phyloP scores from a whole-genome alignment of 2,797 vertebrate species.

The Discoglossus pictus region DNA sequence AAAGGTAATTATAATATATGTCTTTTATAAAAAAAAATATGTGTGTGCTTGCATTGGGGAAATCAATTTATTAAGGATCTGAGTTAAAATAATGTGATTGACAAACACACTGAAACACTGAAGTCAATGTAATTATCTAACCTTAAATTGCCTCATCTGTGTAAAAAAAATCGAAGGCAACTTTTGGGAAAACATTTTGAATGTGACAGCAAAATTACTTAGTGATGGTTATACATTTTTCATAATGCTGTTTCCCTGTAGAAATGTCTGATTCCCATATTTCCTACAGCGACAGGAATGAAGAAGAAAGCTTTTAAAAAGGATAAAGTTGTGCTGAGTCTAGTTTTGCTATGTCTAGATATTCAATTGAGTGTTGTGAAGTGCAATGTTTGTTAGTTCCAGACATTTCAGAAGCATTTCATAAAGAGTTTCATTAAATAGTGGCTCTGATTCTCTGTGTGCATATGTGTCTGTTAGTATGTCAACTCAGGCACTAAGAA shows the following conservation, averaged over 20 bases:
- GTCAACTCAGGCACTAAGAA: conserved; percentile 61
- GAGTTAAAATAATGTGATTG: conserved; percentile 33
- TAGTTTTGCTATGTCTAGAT: conserved; percentile 61
- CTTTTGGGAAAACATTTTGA: conserved; percentile 67
- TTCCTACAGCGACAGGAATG: conserved; percentile 56
- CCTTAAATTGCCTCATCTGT: conserved; percentile 61
- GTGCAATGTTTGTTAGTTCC: conserved; percentile 55
- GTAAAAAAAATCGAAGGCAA: conserved; percentile 57
- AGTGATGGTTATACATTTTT: conserved; percentile 69
- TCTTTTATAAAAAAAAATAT: too few species aligned
- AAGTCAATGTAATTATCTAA: conserved; percentile 57
- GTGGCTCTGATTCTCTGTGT: conserved; percentile 35
- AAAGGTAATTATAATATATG: too few species aligned
- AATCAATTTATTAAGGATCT: too few species aligned
- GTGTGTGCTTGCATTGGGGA: too few species aligned
- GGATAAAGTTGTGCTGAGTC: conserved; percentile 62
- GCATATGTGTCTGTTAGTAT: conserved; percentile 44
- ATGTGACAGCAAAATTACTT: conserved; percentile 72
- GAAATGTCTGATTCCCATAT: conserved; percentile 61
- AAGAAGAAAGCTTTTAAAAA: conserved; percentile 63
- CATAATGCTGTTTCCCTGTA: conserved; percentile 64
- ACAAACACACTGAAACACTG: conserved; percentile 44
- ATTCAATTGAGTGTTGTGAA: conserved; percentile 57
- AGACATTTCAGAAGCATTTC: conserved; percentile 55
- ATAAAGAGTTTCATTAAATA: conserved; percentile 51